Conservation (phyloP, 2,888 invertebrate genomes). For the Deroplatys truncata region DNA sequence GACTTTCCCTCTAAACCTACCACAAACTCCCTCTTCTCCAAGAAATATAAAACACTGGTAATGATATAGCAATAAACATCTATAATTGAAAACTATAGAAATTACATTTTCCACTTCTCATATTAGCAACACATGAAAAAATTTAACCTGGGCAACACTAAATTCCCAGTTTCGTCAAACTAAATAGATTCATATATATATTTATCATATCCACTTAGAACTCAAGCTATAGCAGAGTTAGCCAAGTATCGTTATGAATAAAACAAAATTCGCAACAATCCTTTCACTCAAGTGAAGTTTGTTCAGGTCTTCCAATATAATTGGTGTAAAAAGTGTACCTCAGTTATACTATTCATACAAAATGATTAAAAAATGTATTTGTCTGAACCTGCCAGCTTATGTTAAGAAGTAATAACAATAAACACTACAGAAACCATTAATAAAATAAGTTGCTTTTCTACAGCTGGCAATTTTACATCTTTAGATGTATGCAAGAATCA, state of each 20-base stretch:
- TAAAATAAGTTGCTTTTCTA: not conserved
- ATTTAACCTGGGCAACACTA: not conserved
- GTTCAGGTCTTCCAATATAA: not conserved
- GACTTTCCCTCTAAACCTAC: not conserved
- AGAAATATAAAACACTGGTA: slow-evolving; percentile 3
- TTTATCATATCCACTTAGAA: not conserved
- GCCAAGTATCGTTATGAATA: not conserved
- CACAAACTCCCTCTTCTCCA: not conserved
- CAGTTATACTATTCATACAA: slow-evolving; percentile 1
- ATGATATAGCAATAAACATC: slow-evolving; percentile 2
- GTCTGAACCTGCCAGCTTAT: slow-evolving; percentile 13
- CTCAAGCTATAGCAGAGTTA: not conserved
- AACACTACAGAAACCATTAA: slow-evolving; percentile 2
- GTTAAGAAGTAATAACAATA: not conserved
- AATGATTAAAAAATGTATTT: slow-evolving; percentile 8
- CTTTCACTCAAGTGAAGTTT: not conserved
- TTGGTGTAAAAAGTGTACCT: not conserved
- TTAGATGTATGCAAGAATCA: not conserved
- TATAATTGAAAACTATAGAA: slow-evolving; percentile 7
- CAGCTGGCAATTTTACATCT: not conserved
- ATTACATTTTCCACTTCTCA: not conserved
- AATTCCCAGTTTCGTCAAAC: not conserved
- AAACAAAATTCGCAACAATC: not conserved
- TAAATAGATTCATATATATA: not conserved
- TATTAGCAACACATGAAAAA: not conserved